Evolutionary conservation across 2,113 vertebrate genomes (phyloP).

Genomic region (Catharus minimus): DNA sequence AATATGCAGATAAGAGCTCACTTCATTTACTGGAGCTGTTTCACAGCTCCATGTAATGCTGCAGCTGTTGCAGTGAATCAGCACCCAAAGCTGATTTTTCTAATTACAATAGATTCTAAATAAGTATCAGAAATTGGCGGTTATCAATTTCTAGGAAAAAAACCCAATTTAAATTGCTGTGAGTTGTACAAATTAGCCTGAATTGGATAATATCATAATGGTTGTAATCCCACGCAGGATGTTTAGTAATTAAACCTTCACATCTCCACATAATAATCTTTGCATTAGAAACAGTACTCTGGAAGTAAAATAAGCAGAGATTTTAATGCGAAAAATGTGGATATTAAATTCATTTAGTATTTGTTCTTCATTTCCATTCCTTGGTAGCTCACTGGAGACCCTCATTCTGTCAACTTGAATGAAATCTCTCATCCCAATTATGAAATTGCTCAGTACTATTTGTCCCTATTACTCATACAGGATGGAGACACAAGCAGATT

Average conservation of each 20-base stretch:
- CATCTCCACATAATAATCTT: background rate
- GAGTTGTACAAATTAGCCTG: background rate
- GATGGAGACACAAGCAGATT: background rate
- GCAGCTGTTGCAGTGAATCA: background rate
- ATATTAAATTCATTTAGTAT: background rate
- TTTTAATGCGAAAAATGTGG: background rate
- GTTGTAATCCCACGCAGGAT: background rate
- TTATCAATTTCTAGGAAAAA: background rate
- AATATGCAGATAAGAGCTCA: background rate
- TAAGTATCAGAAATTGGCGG: background rate
- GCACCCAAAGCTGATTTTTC: background rate
- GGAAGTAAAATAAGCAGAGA: background rate
- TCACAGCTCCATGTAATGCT: background rate
- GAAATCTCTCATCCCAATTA: background rate
- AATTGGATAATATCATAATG: background rate
- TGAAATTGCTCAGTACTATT: background rate
- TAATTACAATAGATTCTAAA: background rate
- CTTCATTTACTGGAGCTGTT: background rate
- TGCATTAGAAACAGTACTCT: background rate
- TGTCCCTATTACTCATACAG: background rate
- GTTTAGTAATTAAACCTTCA: background rate
- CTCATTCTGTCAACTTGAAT: background rate
- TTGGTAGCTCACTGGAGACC: background rate
- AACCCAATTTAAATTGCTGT: background rate
- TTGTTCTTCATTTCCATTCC: background rate